These are phyloP conservation scores for Noctilio leporinus DNA, from an alignment of 2,113 vertebrate genomes.

Conservation along the genomic window DNA sequence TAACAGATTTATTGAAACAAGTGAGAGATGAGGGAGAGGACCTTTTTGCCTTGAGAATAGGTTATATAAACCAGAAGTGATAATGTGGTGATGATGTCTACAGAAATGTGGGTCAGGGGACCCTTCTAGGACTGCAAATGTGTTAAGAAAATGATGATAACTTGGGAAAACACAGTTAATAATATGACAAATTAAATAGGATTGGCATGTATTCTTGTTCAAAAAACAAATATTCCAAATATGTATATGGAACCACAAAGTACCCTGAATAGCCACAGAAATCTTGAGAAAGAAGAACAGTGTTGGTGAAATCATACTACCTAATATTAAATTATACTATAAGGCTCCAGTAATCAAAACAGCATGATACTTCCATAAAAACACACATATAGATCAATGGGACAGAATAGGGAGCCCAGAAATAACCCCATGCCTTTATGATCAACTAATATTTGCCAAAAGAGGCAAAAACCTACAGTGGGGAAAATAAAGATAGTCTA, in stretches of 20 bases:
- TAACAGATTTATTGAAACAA: slow-evolving; percentile 47
- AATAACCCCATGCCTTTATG: background rate
- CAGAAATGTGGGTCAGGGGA: background rate
- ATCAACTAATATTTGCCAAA: background rate
- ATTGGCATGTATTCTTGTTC: background rate
- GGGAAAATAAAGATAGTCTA: background rate
- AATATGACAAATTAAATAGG: background rate
- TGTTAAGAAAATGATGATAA: background rate
- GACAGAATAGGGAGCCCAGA: background rate
- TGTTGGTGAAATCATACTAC: background rate
- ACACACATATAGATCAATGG: background rate
- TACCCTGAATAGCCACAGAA: background rate
- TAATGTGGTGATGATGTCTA: background rate
- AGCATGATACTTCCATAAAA: background rate
- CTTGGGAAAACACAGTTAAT: background rate
- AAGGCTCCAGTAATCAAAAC: background rate
- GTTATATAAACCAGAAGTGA: slow-evolving; percentile 28
- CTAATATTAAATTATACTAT: background rate
- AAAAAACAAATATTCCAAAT: background rate
- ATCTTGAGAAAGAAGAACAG: background rate
- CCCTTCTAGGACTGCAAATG: background rate
- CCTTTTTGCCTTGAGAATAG: slow-evolving; percentile 8
- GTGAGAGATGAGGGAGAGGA: slow-evolving; percentile 9
- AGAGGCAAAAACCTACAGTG: background rate
- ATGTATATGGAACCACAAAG: background rate